Base-by-base conservation (phyloP, 2,797 vertebrate species). In the Bradypus variegatus region DNA sequence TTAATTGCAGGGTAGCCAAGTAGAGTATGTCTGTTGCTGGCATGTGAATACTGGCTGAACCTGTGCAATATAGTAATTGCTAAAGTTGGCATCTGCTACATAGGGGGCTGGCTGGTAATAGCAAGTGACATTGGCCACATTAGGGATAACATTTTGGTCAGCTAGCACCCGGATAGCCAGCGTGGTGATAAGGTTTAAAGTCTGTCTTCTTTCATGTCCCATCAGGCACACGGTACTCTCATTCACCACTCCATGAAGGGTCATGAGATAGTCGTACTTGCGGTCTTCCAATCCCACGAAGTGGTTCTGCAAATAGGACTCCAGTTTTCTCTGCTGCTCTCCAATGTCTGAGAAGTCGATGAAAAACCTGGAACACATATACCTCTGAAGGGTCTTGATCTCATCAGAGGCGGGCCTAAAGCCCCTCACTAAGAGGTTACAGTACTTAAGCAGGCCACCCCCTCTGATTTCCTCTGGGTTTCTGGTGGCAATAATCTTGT, bases 191-290 rank as follows among this genome's bases (percentile, higher is more conserved):
- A 99, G 98, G 95, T 98, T 98, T 94, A 99, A 96, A 93, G 99
- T 99, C 98, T 99, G 99, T 97, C 99, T 98, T 97, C 99, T 98
- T 97, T 99, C 99, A 58, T 99, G 99, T 90, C 99, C 99, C 99
- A 99, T 99, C 97, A 99, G 98, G 97, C 99, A 99, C 97, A 99
- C 99, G 0, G 99, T 99, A 96, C 99, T 99, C 97, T 99, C 99
- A 83, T 99, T 99, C 95, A 99, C 99, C 97, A 99, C 99, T 78
- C 98, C 97, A 0, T 99, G 99, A 89, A 99, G 98, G 94, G 99
- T 99, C 98, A 99, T 98, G 97, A 99, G 98, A 97, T 99, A 99
- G 97, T 99, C 99, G 84, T 99, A 99, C 98, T 99, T 99, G 98
- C 99, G 98, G 97, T 99, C 99, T 97, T 99, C 99, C 97, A 99